Percentiles rank a stretch among this genome's conserved stretches.
Conservation (phyloP, 2,797 vertebrate species). For the Tragelaphus oryx region DNA sequence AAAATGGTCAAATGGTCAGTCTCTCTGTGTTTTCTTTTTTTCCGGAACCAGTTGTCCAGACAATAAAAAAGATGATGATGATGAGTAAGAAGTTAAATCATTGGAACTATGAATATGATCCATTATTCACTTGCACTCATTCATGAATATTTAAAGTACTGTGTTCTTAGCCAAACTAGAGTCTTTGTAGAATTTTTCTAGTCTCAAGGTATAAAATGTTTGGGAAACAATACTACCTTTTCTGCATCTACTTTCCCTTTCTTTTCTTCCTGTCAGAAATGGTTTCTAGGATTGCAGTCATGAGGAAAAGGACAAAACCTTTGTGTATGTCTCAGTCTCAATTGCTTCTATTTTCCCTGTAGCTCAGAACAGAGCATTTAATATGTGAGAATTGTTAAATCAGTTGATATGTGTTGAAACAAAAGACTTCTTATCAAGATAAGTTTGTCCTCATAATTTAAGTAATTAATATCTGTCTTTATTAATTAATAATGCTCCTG, state of each 20-base stretch:
- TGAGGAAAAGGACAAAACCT: background rate
- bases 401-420: background rate
- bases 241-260: background rate
- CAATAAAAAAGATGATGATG: background rate
- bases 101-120: background rate
- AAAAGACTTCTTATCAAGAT: background rate
- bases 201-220: background rate
- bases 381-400: background rate
- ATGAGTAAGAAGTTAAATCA: slow-evolving; percentile 26
- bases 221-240: background rate
- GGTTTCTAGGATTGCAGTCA: background rate
- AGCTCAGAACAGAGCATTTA: background rate
- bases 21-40: background rate
- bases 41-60: background rate
- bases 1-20: background rate
- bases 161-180: background rate
- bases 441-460: background rate
- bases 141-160: slow-evolving; percentile 48
- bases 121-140: background rate
- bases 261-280: background rate
- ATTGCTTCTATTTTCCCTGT: background rate
- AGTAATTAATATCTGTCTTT: background rate
- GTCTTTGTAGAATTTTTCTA: background rate
- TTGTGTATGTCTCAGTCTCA: background rate
- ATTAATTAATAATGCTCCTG: background rate